Conservation (phyloP, 2,113 vertebrate genomes). For the Dasyurus viverrinus region DNA sequence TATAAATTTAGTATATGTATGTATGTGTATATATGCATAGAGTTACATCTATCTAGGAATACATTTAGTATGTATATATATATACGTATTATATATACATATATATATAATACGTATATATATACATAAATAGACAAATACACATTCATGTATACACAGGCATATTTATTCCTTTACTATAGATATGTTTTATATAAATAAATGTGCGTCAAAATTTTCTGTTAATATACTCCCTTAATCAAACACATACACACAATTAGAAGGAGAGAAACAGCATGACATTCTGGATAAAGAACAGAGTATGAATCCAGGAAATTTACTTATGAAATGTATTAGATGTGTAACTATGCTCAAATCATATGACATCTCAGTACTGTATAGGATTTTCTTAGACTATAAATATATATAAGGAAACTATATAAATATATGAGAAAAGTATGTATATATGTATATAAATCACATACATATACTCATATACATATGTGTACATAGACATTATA, state of each 20-base stretch:
- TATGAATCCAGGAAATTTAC: neutral
- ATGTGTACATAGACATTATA: neutral
- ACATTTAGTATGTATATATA: neutral
- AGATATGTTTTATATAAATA: neutral
- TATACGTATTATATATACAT: neutral
- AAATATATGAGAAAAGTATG: neutral
- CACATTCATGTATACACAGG: neutral
- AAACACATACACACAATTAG: no score
- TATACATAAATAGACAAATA: neutral
- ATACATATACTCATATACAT: no score
- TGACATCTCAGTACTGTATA: neutral
- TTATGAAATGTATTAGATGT: neutral
- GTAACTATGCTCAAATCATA: neutral
- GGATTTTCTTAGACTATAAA: neutral
- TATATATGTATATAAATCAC: no score
- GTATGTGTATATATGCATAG: neutral
- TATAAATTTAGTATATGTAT: neutral
- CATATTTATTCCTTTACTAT: neutral
- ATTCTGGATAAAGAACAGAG: neutral
- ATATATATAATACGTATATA: neutral
- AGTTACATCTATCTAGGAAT: no score
- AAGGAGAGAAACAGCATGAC: neutral
- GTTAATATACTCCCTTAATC: neutral
- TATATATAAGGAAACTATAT: neutral
- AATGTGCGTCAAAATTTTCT: neutral